These are phyloP conservation scores for Papilio polytes DNA, from an alignment of 1,140 invertebrate species.

Conservation along the genomic window DNA sequence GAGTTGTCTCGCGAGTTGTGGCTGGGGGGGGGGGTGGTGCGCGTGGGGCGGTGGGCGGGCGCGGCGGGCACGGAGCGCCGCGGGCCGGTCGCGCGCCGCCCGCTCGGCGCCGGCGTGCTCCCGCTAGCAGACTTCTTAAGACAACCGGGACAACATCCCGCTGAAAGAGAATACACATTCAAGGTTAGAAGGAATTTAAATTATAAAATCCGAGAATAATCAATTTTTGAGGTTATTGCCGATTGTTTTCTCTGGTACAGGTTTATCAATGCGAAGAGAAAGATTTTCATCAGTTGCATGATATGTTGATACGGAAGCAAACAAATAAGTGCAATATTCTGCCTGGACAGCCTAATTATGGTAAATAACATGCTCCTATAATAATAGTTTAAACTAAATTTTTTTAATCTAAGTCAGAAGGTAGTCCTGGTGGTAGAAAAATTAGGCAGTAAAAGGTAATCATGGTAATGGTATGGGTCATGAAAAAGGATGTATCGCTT, in stretches of 20 bases:
- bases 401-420: too few species aligned
- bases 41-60: constrained; percentile 94
- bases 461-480: too few species aligned
- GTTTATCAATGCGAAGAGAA: constrained; percentile 95
- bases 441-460: too few species aligned
- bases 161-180: constrained; percentile 89
- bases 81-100: constrained; percentile 85
- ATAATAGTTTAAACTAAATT: neutral
- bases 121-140: constrained; percentile 86
- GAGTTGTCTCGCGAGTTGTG: constrained; percentile 93
- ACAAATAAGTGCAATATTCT: constrained; percentile 92
- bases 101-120: constrained; percentile 93
- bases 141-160: constrained; percentile 85
- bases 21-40: constrained; percentile 94
- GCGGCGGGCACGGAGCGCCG: constrained; percentile 88
- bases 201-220: neutral
- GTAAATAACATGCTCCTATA: constrained; percentile 61
- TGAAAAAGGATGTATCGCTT: too few species aligned
- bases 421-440: too few species aligned
- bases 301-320: constrained; percentile 93
- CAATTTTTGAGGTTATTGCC: neutral
- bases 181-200: constrained; percentile 54
- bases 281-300: constrained; percentile 95
- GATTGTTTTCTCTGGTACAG: constrained; percentile 72
- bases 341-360: constrained; percentile 89